Conservation (phyloP, 2,113 vertebrate genomes). For the Ploceus nigricollis region DNA sequence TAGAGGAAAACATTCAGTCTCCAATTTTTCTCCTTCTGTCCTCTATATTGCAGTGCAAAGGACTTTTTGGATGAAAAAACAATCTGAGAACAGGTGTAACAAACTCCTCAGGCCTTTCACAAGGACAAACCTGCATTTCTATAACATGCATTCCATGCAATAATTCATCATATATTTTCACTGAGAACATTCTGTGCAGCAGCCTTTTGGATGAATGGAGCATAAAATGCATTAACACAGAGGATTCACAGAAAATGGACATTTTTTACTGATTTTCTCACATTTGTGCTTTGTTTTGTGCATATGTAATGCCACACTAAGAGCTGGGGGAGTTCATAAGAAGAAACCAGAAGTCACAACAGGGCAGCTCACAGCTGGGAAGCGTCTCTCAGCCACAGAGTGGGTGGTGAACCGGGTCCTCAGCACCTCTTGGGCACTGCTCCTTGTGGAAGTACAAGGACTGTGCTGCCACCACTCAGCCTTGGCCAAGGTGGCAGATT, state of each 20-base stretch:
- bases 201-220: neutral
- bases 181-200: neutral
- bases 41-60: neutral
- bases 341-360: neutral
- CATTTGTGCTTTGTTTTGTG: neutral
- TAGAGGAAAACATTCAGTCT: neutral
- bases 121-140: neutral
- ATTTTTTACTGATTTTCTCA: neutral
- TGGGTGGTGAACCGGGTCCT: neutral
- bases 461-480: neutral
- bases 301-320: fast-evolving
- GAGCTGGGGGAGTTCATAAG: neutral
- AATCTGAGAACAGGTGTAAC: neutral
- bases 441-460: fast-evolving
- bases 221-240: neutral
- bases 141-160: fast-evolving
- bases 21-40: neutral
- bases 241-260: neutral
- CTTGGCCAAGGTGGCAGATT: neutral
- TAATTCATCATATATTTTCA: neutral
- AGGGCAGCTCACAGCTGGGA: neutral
- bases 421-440: fast-evolving
- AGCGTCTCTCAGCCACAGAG: neutral
- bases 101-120: neutral
- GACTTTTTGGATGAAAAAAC: neutral